Conservation (phyloP, 1,140 invertebrate genomes). For the Belonocnema kinseyi region DNA sequence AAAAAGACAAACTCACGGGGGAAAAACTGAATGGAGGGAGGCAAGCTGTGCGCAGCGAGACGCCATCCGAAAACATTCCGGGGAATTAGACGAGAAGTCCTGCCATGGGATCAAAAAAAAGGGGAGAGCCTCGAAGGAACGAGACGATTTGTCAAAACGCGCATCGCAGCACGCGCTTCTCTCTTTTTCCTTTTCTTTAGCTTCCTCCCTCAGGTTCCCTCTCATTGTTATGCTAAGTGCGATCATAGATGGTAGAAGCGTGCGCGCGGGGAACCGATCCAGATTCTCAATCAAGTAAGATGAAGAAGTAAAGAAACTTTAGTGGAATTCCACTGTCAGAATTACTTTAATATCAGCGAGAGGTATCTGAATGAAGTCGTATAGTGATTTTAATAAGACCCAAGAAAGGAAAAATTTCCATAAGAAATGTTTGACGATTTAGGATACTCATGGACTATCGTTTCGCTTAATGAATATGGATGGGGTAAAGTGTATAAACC, state of each 20-base stretch:
- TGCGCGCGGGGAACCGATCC: slow-evolving; percentile 7
- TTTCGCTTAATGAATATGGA: not conserved
- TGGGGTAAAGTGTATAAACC: too few species aligned
- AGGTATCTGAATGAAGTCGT: not conserved
- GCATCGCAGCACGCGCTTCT: slow-evolving; percentile 53
- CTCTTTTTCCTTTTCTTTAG: slow-evolving; percentile 42
- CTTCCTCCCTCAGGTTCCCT: slow-evolving; percentile 40
- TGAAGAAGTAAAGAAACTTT: slow-evolving; percentile 11
- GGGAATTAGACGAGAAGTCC: slow-evolving; percentile 66
- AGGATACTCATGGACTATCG: not conserved
- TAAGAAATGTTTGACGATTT: not conserved
- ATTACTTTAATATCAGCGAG: not conserved
- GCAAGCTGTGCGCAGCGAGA: slow-evolving; percentile 69
- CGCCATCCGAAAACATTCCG: slow-evolving; percentile 67
- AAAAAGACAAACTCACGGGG: slow-evolving; percentile 34
- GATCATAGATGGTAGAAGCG: slow-evolving; percentile 51
- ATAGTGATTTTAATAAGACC: not conserved
- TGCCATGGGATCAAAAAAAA: slow-evolving; percentile 57
- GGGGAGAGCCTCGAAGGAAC: slow-evolving; percentile 45
- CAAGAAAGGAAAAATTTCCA: not conserved
- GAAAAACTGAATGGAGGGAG: slow-evolving; percentile 55
- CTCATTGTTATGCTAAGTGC: slow-evolving; percentile 67
- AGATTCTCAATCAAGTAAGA: slow-evolving; percentile 15
- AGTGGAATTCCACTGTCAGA: slow-evolving; percentile 12
- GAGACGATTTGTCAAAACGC: slow-evolving; percentile 67